Percentiles rank a stretch among this genome's conserved stretches.
Evolutionary conservation across 35 echinoderm and acorn worm genomes (phyloP).

Genomic region (Patiria miniata): DNA sequence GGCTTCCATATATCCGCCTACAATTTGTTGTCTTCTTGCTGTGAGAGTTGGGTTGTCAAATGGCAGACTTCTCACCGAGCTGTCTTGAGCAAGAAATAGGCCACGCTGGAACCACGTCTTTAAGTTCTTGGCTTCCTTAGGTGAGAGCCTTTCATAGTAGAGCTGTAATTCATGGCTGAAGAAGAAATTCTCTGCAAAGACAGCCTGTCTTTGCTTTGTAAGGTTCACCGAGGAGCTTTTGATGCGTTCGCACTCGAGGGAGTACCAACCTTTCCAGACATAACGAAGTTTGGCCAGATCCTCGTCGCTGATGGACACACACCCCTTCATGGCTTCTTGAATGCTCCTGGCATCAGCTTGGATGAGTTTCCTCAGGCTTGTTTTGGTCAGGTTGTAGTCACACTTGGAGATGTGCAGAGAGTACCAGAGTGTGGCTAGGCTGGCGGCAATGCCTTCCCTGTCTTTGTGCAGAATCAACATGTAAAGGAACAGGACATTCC

Average conservation of each 20-base stretch:
- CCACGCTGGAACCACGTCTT: conserved; percentile 30
- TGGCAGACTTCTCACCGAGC: neutral
- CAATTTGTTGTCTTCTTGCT: neutral
- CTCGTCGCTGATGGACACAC: neutral
- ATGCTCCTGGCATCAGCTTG: neutral
- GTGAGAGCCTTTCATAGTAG: neutral
- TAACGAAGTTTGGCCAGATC: conserved; percentile 23
- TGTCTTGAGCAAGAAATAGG: neutral
- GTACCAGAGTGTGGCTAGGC: conserved; percentile 51
- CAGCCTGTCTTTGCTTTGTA: neutral
- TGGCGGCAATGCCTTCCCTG: neutral
- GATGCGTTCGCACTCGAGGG: conserved; percentile 4
- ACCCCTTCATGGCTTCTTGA: neutral
- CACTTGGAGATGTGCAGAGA: conserved; percentile 43
- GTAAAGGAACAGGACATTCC: conserved; percentile 72
- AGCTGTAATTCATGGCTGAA: neutral
- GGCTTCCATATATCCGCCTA: neutral
- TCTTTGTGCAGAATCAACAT: conserved; percentile 40
- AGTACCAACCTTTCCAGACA: conserved; percentile 43
- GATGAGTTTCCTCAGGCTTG: conserved; percentile 10
- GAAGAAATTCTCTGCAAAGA: neutral
- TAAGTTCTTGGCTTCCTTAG: neutral
- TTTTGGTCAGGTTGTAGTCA: conserved; percentile 34
- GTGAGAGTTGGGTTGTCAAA: conserved; percentile 60
- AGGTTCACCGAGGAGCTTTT: neutral